Evolutionary conservation across 2,797 vertebrate species (phyloP).

Genomic region (Cygnus olor): DNA sequence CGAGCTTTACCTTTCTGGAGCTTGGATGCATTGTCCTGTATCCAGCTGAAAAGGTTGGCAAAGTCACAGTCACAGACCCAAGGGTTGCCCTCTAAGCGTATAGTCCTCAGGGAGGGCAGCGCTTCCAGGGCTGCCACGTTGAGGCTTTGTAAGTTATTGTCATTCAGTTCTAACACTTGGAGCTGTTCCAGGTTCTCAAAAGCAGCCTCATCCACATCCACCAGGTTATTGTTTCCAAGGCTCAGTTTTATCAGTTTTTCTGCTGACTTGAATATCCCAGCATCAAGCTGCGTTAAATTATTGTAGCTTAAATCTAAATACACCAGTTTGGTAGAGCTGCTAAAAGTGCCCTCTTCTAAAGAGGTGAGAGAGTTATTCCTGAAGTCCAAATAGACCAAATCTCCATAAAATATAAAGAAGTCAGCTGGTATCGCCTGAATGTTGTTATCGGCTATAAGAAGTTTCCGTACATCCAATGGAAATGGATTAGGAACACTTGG

Average conservation of each 20-base stretch:
- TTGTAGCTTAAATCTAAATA: slow-evolving; percentile 96
- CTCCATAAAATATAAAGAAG: slow-evolving; percentile 95
- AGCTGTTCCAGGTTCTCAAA: slow-evolving; percentile 92
- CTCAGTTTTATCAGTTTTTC: slow-evolving; percentile 91
- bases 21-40: slow-evolving; percentile 92
- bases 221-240: slow-evolving; percentile 91
- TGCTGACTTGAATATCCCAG: slow-evolving; percentile 90
- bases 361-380: slow-evolving; percentile 93
- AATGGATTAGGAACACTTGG: slow-evolving; percentile 90
- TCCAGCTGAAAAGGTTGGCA: slow-evolving; percentile 93
- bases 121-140: slow-evolving; percentile 88
- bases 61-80: slow-evolving; percentile 98
- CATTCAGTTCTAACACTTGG: slow-evolving; percentile 93
- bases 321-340: slow-evolving; percentile 92
- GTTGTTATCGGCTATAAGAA: slow-evolving; percentile 93
- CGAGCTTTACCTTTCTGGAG: slow-evolving; percentile 89
- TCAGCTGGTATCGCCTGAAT: slow-evolving; percentile 91
- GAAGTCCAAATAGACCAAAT: slow-evolving; percentile 96
- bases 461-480: slow-evolving; percentile 92
- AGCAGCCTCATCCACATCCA: slow-evolving; percentile 90
- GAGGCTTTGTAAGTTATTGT: slow-evolving; percentile 91
- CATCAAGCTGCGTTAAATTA: slow-evolving; percentile 92
- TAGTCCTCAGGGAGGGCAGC: slow-evolving; percentile 89
- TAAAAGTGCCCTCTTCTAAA: slow-evolving; percentile 92
- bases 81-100: slow-evolving; percentile 95